Percentiles rank a stretch among this genome's conserved stretches.
Conservation (phyloP, 1,140 invertebrate species). For the Atta colombica region DNA sequence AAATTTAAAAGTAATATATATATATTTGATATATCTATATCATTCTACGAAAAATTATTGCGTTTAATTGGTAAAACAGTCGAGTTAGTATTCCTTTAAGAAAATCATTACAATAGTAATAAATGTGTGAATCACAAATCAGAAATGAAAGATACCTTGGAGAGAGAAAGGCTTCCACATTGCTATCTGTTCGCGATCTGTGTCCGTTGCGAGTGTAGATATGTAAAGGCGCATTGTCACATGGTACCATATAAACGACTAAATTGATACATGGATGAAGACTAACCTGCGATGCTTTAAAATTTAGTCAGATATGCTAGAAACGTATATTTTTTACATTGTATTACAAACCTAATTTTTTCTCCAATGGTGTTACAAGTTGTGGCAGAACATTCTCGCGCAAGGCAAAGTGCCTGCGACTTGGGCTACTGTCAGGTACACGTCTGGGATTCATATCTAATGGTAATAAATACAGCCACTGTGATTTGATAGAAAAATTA, state of each 20-base stretch:
- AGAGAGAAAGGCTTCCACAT: slow-evolving; percentile 89
- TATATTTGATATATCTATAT: too few species aligned
- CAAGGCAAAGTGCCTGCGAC: slow-evolving; percentile 88
- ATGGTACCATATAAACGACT: slow-evolving; percentile 93
- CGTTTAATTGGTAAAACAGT: too few species aligned
- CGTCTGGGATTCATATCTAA: slow-evolving; percentile 90
- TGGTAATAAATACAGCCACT: slow-evolving; percentile 95
- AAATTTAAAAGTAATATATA: too few species aligned
- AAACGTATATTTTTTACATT: slow-evolving; percentile 27
- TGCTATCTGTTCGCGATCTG: slow-evolving; percentile 75
- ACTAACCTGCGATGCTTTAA: slow-evolving; percentile 91
- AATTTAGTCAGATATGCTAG: slow-evolving; percentile 60
- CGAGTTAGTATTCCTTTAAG: too few species aligned
- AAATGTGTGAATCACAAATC: neutral
- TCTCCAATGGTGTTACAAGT: slow-evolving; percentile 94
- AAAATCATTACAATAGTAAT: neutral
- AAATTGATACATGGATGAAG: slow-evolving; percentile 94
- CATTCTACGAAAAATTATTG: too few species aligned
- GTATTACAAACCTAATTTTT: slow-evolving; percentile 89
- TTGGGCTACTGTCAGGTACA: slow-evolving; percentile 85
- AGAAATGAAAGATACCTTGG: slow-evolving; percentile 85
- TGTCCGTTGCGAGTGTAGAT: slow-evolving; percentile 88
- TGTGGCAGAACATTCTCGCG: slow-evolving; percentile 90
- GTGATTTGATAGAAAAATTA: slow-evolving; percentile 93
- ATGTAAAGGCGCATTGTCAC: slow-evolving; percentile 91